phyloP scores from a whole-genome alignment of 2,113 vertebrate genomes.

The Thinocorus orbignyianus region DNA sequence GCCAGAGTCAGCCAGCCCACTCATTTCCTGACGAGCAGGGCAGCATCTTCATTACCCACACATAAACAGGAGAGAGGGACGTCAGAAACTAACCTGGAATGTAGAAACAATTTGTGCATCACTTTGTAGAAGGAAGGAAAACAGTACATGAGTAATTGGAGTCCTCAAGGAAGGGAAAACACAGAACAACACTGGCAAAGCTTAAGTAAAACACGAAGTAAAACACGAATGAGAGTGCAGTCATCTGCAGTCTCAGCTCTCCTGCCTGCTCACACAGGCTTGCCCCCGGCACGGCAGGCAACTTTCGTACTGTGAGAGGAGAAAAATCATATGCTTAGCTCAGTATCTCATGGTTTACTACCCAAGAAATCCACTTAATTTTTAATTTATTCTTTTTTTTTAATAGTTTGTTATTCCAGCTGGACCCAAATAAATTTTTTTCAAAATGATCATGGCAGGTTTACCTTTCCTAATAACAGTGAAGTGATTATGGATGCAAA shows the following conservation, averaged over 20 bases:
- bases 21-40: not conserved
- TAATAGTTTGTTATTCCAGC: not conserved
- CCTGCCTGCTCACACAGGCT: not conserved
- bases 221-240: not conserved
- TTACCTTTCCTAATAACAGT: not conserved
- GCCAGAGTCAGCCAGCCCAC: not conserved
- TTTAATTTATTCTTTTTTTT: not conserved
- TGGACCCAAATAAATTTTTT: not conserved
- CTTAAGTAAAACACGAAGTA: not conserved
- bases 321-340: not conserved
- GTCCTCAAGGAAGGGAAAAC: not conserved
- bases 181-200: not conserved
- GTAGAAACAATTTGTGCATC: not conserved
- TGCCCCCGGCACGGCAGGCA: rapidly evolving
- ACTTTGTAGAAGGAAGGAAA: not conserved
- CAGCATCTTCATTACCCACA: not conserved
- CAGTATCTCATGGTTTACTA: not conserved
- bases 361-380: not conserved
- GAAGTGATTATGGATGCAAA: not conserved
- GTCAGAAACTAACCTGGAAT: not conserved
- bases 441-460: not conserved
- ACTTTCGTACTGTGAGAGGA: not conserved
- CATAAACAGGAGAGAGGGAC: not conserved
- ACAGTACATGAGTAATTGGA: not conserved
- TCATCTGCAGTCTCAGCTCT: not conserved